Base-by-base conservation (phyloP, 1,140 invertebrate genomes). In the Achroia grisella region DNA sequence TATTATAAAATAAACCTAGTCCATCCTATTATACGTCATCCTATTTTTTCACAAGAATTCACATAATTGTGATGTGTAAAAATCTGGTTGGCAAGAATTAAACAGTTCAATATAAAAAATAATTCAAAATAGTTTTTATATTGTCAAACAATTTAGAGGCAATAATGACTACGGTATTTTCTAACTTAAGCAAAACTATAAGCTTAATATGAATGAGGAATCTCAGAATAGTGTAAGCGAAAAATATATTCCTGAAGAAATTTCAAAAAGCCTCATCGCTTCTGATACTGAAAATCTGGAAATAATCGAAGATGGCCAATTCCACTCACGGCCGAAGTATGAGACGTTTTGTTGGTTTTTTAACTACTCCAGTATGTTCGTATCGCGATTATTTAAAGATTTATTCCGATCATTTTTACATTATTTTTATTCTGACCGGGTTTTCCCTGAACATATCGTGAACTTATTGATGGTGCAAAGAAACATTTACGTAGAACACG, bases 201-300 rank as follows among this genome's bases (percentile, higher is more conserved):
- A 37, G 17, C 35, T 51, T 62, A 71, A 58, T 73, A 79, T 82
- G 78, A 72, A 69, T 59, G 54, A 70, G 48, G 53, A 68, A 41
- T 58, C 37, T 14, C 44, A 59, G 33, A 52, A 40, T 42, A 52
- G 43, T 45, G 59, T 68, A 54, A 56, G 44, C 42, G 44, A 46
- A 2, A 17, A 42, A 62, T 50, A 42, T 58, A 30, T 46, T 52
- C 8, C 56, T 4, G 34, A 62, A 48, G 52, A 52, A 44, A 50
- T 28, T 45, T 43, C 39, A 12, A 32, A 44, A 8, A 50, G 41
- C 39, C 44, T 46, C 31, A 14, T 34, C 8, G 44, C 39, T 39
- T 31, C 39, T 33, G 33, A 37, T 12, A 37, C 43, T 29, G 45
- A 48, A 17, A 52, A 15, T 30, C 49, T 39, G 10, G 49, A 49